These are phyloP conservation scores for Cerceris rybyensis DNA, from an alignment of 2,888 invertebrate species.

Conservation along the genomic window DNA sequence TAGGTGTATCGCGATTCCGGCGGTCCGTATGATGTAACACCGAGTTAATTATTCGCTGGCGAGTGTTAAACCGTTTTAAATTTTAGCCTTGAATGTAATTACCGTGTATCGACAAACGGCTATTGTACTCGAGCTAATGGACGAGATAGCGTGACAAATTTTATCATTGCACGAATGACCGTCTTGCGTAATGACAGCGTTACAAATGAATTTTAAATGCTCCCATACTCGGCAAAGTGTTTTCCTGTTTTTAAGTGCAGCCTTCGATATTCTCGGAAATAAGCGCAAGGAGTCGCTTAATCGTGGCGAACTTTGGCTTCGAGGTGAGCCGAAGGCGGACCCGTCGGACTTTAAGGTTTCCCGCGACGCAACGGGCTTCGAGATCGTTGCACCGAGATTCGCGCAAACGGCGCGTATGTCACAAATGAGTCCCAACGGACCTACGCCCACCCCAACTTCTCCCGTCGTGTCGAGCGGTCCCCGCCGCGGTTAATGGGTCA, in stretches of 20 bases:
- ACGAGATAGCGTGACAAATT: slow-evolving; percentile 34
- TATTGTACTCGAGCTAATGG: slow-evolving; percentile 31
- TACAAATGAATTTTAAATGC: neutral
- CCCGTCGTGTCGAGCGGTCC: slow-evolving; percentile 17
- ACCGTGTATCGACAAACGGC: slow-evolving; percentile 29
- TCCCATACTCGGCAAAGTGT: neutral
- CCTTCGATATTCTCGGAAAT: neutral
- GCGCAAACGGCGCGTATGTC: slow-evolving; percentile 18
- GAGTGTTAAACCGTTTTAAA: slow-evolving; percentile 41
- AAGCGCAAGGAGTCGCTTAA: slow-evolving; percentile 11
- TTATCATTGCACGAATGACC: slow-evolving; percentile 1
- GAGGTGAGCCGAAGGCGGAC: slow-evolving; percentile 2
- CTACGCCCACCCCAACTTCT: slow-evolving; percentile 4
- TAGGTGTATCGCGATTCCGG: slow-evolving; percentile 27
- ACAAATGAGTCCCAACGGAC: slow-evolving; percentile 31
- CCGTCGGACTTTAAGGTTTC: slow-evolving; percentile 20
- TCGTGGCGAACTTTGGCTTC: slow-evolving; percentile 26
- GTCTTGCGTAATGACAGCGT: slow-evolving; percentile 4
- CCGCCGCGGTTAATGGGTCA: slow-evolving; percentile 16
- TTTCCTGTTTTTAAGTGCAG: neutral
- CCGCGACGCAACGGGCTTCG: slow-evolving; percentile 14
- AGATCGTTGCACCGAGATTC: slow-evolving; percentile 25
- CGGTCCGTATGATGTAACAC: slow-evolving; percentile 37
- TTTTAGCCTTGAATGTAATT: slow-evolving; percentile 49
- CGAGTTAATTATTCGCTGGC: slow-evolving; percentile 57